Percentiles rank a stretch among this genome's conserved stretches.
Conservation (phyloP, 2,888 invertebrate species). For the Parnassius orleans region DNA sequence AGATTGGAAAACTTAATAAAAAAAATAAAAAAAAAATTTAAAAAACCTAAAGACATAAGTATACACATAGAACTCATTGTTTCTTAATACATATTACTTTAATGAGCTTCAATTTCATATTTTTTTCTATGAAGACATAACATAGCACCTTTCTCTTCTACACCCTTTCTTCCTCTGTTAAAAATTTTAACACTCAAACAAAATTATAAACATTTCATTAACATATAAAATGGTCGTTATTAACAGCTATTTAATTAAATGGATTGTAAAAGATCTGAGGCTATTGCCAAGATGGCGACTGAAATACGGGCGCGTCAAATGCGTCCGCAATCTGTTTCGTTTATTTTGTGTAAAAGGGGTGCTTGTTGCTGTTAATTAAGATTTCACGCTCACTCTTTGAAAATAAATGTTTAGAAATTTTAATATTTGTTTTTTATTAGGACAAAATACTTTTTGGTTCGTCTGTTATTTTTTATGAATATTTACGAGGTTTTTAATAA, state of each 20-base stretch:
- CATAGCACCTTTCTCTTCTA: too few species aligned
- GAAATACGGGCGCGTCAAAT: constrained; percentile 7
- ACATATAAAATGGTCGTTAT: constrained; percentile 9
- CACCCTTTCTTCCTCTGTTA: neutral
- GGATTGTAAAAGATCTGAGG: constrained; percentile 11
- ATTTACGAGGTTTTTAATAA: neutral
- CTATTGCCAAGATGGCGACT: constrained; percentile 14
- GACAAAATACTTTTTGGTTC: neutral
- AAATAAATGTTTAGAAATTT: constrained; percentile 1
- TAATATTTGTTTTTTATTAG: neutral
- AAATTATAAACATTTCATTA: constrained; percentile 2
- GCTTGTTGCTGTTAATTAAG: constrained; percentile 14
- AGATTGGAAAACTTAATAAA: too few species aligned
- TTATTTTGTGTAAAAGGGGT: constrained; percentile 10
- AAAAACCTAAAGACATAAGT: too few species aligned
- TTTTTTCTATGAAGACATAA: too few species aligned
- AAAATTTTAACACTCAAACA: neutral
- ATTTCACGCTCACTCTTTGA: constrained; percentile 3
- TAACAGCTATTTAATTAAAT: constrained; percentile 17
- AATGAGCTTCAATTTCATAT: too few species aligned
- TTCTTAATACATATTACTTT: too few species aligned
- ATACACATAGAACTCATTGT: too few species aligned
- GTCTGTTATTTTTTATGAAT: neutral
- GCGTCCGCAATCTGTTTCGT: constrained; percentile 15
- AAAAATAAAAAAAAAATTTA: too few species aligned